Conservation (phyloP, 2,797 vertebrate species). For the Oceanodroma leucorhoa region DNA sequence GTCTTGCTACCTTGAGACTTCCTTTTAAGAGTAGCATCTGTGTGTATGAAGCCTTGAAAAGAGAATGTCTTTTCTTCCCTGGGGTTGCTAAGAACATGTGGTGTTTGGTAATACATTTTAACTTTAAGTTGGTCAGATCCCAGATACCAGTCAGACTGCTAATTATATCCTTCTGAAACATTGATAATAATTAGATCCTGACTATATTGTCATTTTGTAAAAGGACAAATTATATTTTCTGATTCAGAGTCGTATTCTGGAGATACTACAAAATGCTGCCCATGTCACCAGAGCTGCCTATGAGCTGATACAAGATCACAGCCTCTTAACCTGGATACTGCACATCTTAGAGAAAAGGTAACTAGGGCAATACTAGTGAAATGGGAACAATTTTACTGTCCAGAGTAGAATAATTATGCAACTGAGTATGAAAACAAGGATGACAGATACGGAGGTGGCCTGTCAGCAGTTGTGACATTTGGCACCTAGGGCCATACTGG, state of each 20-base stretch:
- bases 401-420: background rate
- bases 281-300: conserved; percentile 83
- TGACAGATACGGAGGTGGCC: background rate
- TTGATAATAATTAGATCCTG: background rate
- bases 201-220: background rate
- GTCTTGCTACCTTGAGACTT: background rate
- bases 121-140: background rate
- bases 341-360: conserved; percentile 84
- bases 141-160: background rate
- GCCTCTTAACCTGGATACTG: conserved; percentile 87
- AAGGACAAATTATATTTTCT: background rate
- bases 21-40: background rate
- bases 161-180: background rate
- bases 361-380: background rate
- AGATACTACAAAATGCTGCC: conserved; percentile 81
- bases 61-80: background rate
- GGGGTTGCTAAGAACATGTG: background rate
- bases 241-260: conserved; percentile 83
- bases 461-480: background rate
- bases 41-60: background rate
- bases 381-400: background rate
- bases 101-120: background rate
- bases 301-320: conserved; percentile 83
- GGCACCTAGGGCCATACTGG: background rate
- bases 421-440: background rate